phyloP scores from a whole-genome alignment of 2,888 invertebrate species.

The Schizaphis graminum region DNA sequence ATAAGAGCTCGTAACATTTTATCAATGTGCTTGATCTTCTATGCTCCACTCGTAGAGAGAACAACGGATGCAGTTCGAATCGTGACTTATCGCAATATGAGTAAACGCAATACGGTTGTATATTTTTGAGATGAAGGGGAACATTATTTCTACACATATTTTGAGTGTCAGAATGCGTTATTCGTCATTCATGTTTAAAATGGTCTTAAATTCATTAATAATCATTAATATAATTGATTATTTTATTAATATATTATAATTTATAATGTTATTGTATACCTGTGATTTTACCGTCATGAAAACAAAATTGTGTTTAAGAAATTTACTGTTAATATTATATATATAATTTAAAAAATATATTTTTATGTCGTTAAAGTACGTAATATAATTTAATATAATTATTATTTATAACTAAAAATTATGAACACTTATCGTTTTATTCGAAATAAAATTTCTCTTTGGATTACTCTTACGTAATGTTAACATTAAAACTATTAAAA shows the following conservation, averaged over 20 bases:
- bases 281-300: neutral
- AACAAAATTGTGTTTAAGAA: neutral
- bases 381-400: neutral
- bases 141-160: neutral
- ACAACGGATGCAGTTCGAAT: slow-evolving; percentile 26
- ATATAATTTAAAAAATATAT: neutral
- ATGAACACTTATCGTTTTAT: neutral
- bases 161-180: neutral
- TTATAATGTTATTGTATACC: neutral
- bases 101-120: neutral
- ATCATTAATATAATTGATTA: neutral
- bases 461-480: neutral
- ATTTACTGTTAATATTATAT: neutral
- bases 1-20: slow-evolving; percentile 31
- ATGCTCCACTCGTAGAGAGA: neutral
- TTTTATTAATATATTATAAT: neutral
- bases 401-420: neutral
- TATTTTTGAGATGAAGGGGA: neutral
- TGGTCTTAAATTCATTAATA: neutral
- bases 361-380: neutral
- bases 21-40: slow-evolving; percentile 36
- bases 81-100: slow-evolving; percentile 54
- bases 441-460: neutral
- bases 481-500: neutral
- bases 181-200: neutral